phyloP scores from a whole-genome alignment of 1,140 invertebrate genomes.

The Drosophila prosaltans region DNA sequence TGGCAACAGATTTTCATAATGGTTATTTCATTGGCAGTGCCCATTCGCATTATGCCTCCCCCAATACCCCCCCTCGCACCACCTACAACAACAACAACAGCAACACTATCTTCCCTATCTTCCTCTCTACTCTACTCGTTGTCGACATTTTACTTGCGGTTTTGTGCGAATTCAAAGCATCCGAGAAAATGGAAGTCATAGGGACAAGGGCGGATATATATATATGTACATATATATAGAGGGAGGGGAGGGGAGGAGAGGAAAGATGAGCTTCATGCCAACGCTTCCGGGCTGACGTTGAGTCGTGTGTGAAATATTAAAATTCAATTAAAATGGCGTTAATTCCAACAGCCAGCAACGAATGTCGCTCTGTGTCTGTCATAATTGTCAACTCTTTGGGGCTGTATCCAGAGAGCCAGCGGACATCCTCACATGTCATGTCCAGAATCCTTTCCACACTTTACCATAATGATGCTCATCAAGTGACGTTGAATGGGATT shows the following conservation, averaged over 20 bases:
- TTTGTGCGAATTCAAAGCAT: constrained; percentile 59
- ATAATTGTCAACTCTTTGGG: constrained; percentile 75
- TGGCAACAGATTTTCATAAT: constrained; percentile 78
- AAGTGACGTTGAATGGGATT: constrained; percentile 55
- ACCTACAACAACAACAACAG: constrained; percentile 17
- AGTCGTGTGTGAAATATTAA: constrained; percentile 82
- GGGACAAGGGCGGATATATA: too few relatives aligned
- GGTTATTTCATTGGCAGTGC: constrained; percentile 65
- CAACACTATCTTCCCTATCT: constrained; percentile 19
- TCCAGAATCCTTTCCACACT: constrained; percentile 42
- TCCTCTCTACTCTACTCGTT: constrained; percentile 1
- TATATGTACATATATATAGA: too few relatives aligned
- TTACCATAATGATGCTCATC: constrained; percentile 78
- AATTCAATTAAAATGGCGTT: constrained; percentile 83
- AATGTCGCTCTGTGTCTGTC: constrained; percentile 63
- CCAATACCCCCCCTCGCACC: neutral
- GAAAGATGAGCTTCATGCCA: constrained; percentile 16
- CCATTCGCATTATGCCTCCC: constrained; percentile 12
- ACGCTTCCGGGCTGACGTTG: constrained; percentile 39
- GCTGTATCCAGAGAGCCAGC: constrained; percentile 29
- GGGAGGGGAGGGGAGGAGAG: neutral
- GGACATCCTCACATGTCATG: constrained; percentile 59
- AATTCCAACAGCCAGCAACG: constrained; percentile 71
- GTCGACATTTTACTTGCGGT: constrained; percentile 73
- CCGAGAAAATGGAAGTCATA: neutral